Percentiles rank a stretch among this genome's conserved stretches.
Evolutionary conservation across 2,797 vertebrate species (phyloP).

Genomic region (Pseudotriccus pelzelni): DNA sequence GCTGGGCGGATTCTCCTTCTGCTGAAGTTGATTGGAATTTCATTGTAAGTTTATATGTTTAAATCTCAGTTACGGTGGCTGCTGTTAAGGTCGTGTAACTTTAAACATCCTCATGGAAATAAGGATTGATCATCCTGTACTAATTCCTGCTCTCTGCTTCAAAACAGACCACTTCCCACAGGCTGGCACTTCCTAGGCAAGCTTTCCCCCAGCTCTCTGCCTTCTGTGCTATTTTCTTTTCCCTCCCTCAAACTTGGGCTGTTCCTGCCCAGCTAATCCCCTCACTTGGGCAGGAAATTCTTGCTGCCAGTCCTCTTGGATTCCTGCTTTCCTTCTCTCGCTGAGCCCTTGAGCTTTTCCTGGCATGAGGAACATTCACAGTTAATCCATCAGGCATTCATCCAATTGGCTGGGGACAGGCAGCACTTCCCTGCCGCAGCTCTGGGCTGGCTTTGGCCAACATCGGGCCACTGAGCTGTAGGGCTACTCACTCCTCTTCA

Average conservation of each 20-base stretch:
- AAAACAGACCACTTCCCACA: background rate
- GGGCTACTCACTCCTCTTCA: background rate
- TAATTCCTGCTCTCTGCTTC: background rate
- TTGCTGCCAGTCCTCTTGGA: background rate
- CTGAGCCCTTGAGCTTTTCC: slow-evolving; percentile 11
- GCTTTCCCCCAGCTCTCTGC: background rate
- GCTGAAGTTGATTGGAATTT: background rate
- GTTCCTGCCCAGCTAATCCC: background rate
- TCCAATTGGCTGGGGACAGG: background rate
- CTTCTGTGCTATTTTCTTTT: background rate
- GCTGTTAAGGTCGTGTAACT: background rate
- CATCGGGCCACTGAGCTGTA: background rate
- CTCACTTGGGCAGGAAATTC: background rate
- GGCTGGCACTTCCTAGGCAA: background rate
- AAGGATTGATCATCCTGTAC: background rate
- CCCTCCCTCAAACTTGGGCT: background rate
- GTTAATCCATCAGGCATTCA: background rate
- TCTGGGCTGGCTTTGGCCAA: background rate
- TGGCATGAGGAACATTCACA: background rate
- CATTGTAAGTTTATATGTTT: background rate
- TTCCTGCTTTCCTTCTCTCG: background rate
- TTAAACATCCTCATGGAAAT: background rate
- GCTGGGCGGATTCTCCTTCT: background rate
- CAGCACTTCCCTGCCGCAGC: background rate
- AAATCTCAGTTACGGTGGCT: background rate